Evolutionary conservation across 2,113 vertebrate species (phyloP).

Genomic region (Epinephelus lanceolatus): DNA sequence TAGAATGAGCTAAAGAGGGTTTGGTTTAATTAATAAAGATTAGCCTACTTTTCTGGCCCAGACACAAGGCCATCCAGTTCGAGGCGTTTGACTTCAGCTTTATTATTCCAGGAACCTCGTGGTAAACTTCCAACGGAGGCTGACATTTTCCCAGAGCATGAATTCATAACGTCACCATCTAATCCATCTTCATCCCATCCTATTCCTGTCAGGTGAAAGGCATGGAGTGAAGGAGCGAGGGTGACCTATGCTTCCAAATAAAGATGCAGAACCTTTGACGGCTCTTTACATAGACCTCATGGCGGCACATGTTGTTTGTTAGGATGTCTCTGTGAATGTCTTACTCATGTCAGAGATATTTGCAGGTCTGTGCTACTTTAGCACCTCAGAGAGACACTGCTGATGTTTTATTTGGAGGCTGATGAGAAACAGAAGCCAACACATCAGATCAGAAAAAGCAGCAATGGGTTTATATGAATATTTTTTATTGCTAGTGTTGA

Average conservation of each 20-base stretch:
- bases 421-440: constrained; percentile 2
- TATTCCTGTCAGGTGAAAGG: constrained; percentile 47
- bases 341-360: constrained; percentile 18
- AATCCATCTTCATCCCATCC: constrained; percentile 65
- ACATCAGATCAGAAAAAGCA: constrained; percentile 15
- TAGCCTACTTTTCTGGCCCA: constrained; percentile 34
- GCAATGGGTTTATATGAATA: constrained; percentile 21
- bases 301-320: constrained; percentile 11
- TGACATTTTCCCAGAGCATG: constrained; percentile 34
- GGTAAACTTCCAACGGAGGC: background rate
- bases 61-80: background rate
- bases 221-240: background rate
- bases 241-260: constrained; percentile 56
- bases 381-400: background rate
- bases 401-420: background rate
- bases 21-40: constrained; percentile 53
- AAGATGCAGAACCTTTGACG: constrained; percentile 29
- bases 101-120: constrained; percentile 23
- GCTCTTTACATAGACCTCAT: background rate
- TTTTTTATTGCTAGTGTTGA: background rate
- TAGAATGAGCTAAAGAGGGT: constrained; percentile 27
- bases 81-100: background rate
- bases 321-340: constrained; percentile 16
- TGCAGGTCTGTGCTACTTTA: constrained; percentile 5
- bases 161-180: constrained; percentile 47